Conservation (phyloP, 2,888 invertebrate genomes). For the Tenthredo amoena region DNA sequence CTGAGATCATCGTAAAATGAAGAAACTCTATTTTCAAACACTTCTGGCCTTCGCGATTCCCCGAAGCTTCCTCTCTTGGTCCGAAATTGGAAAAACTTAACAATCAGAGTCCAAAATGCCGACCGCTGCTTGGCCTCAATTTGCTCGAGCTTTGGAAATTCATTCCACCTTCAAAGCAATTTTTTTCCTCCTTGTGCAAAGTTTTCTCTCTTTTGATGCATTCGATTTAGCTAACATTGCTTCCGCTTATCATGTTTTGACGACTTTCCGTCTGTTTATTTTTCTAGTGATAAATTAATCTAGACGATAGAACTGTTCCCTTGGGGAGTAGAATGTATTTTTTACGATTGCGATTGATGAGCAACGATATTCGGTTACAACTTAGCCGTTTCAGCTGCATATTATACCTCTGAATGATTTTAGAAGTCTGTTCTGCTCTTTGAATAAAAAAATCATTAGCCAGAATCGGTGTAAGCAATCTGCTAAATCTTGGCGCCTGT, state of each 20-base stretch:
- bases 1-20: background rate
- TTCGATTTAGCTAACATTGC: background rate
- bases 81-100: background rate
- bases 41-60: background rate
- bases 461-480: background rate
- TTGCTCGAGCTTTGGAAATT: background rate
- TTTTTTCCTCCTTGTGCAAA: background rate
- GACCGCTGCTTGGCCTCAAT: background rate
- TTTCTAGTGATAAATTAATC: background rate
- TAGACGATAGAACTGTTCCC: background rate
- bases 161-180: background rate
- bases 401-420: background rate
- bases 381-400: background rate
- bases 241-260: background rate
- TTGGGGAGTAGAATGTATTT: background rate
- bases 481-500: background rate
- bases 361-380: background rate
- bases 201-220: background rate
- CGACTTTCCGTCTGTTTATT: background rate
- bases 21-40: background rate
- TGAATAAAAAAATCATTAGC: background rate
- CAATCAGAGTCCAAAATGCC: background rate
- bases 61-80: background rate
- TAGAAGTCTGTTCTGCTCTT: background rate
- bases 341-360: background rate